A percentile compares a stretch with the other conserved stretches of the same genome.
Conservation (phyloP, 1,140 invertebrate species). For the Melanaphis sacchari region DNA sequence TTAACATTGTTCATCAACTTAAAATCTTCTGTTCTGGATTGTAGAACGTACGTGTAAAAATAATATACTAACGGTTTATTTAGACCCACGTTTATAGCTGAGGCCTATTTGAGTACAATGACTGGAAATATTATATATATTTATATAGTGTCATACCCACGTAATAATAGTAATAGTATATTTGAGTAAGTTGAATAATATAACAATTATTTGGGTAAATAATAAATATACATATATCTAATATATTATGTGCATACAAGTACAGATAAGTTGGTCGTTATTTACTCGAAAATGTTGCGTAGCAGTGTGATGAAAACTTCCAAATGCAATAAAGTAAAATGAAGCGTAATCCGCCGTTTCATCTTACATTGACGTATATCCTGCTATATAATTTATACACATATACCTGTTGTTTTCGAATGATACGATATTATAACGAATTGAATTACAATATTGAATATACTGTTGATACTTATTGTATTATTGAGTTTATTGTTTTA, state of each 20-base stretch:
- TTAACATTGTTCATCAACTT: not conserved
- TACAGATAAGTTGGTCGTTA: not conserved
- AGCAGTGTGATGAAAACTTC: slow-evolving; percentile 18
- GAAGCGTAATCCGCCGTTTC: not conserved
- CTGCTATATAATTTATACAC: not conserved
- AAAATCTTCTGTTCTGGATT: not conserved
- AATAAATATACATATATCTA: not conserved
- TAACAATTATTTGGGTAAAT: not conserved
- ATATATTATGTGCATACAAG: not conserved
- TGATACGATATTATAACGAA: not conserved
- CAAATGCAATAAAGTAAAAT: not conserved
- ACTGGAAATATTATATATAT: not conserved
- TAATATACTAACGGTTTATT: not conserved
- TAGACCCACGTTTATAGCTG: not conserved
- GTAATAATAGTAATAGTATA: not conserved
- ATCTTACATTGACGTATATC: not conserved
- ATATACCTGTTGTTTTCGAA: not conserved
- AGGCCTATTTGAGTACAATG: not conserved
- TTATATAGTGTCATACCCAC: not conserved
- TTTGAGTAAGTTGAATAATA: not conserved
- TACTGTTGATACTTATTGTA: not conserved
- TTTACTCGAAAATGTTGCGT: not conserved
- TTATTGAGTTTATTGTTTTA: not conserved
- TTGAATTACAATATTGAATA: slow-evolving; percentile 15
- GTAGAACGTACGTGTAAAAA: not conserved